phyloP scores from a whole-genome alignment of 37 sponge, comb jelly and placozoan species.

The Aphrocallistes beatrix region DNA sequence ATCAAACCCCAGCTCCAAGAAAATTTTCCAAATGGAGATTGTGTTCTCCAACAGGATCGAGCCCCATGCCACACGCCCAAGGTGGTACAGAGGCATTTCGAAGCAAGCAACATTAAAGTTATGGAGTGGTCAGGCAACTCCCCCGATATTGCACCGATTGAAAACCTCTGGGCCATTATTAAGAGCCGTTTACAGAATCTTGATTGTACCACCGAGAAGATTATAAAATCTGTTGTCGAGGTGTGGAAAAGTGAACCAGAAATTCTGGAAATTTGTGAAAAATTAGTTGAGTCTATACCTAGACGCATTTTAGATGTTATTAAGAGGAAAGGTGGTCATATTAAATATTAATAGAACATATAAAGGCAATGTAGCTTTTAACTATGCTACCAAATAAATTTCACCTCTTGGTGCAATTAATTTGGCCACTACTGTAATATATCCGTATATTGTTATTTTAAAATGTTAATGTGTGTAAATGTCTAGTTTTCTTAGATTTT shows the following conservation, averaged over 20 bases:
- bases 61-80: not conserved
- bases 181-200: slow-evolving; percentile 2
- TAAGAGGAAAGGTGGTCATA: slow-evolving; percentile 7
- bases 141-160: slow-evolving; percentile 22
- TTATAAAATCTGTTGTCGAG: not conserved
- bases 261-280: not conserved
- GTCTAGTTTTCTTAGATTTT: too few relatives aligned
- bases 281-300: slow-evolving; percentile 7
- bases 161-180: slow-evolving; percentile 15
- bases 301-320: not conserved
- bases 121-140: slow-evolving; percentile 16
- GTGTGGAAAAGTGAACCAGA: slow-evolving; percentile 3
- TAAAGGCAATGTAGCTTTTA: not conserved
- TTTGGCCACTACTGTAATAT: slow-evolving; percentile 18
- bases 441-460: too few relatives aligned
- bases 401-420: not conserved
- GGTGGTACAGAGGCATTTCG: not conserved
- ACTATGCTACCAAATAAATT: too few relatives aligned
- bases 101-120: not conserved
- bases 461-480: too few relatives aligned
- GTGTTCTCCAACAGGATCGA: not conserved
- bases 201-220: not conserved
- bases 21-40: not conserved
- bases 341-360: slow-evolving; percentile 12
- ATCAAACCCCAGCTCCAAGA: slow-evolving; percentile 10